These are phyloP conservation scores for Epirrhoe tristata DNA, from an alignment of 2,888 invertebrate species.

Conservation along the genomic window DNA sequence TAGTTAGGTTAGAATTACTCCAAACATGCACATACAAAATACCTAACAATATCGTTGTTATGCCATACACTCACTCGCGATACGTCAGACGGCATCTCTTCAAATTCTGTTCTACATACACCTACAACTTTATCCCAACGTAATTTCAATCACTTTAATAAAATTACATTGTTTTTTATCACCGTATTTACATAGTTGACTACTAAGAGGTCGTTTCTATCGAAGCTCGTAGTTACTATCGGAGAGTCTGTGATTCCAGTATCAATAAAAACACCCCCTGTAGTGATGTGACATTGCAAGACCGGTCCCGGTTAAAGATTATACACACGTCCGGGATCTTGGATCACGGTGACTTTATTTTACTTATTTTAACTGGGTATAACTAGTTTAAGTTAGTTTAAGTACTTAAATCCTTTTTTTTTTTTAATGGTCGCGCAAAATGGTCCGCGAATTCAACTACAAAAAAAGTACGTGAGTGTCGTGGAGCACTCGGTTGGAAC, in stretches of 20 bases:
- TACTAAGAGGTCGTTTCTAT: slow-evolving; percentile 49
- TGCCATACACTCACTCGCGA: too few species aligned
- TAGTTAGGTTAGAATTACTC: not conserved
- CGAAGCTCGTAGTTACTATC: slow-evolving; percentile 31
- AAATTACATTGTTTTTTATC: slow-evolving; percentile 45
- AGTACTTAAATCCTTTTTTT: too few species aligned
- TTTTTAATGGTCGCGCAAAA: too few species aligned
- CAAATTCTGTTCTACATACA: slow-evolving; percentile 5
- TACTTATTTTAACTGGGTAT: not conserved
- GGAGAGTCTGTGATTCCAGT: slow-evolving; percentile 47
- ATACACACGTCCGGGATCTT: slow-evolving; percentile 22
- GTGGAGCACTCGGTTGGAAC: too few species aligned
- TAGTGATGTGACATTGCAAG: slow-evolving; percentile 58
- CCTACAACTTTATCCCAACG: slow-evolving; percentile 34
- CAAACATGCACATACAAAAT: too few species aligned
- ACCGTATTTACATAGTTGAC: slow-evolving; percentile 43
- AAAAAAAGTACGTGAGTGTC: too few species aligned
- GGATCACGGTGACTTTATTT: not conserved
- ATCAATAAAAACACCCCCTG: slow-evolving; percentile 70
- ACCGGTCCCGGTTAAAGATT: slow-evolving; percentile 51
- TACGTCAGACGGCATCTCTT: not conserved
- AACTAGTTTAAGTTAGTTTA: not conserved
- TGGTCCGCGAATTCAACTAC: too few species aligned
- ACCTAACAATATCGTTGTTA: too few species aligned
- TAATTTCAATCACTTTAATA: slow-evolving; percentile 40